Evolutionary conservation across 2,113 vertebrate species (phyloP), one percentile per base, ranked within the genome.

Genomic region (Antennarius striatus): DNA sequence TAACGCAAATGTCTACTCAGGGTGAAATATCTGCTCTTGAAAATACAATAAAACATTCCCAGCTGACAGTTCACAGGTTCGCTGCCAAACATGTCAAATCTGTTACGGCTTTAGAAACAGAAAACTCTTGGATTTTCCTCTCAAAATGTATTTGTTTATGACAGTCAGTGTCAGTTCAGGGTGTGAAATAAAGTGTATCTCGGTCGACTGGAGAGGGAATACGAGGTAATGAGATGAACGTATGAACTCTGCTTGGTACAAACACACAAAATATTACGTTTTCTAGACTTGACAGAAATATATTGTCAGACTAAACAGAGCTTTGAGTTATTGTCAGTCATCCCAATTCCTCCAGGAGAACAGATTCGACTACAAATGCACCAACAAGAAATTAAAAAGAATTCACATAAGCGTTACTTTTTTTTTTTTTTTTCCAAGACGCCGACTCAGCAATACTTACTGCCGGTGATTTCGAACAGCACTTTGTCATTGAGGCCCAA

Each of bases 401-500:
- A 36, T 7, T 36, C 5, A 3, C 32, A 36, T 7, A 17, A 32
- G 29, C 51, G 29, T 3, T 10, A 22, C 3, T 7, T 22, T 57
- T 9, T 12, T 40, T 10, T 40, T 10, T 7, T 40, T 43, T 8
- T 10, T 11, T n/a, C n/a, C 22, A 22, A 22, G 22, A 22, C 22
- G 22, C 42, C 14, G 52, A 58, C 5, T 50, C 36, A 36, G 16
- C 43, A 55, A 10, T 61, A 93, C 96, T 96, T 86, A 97, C 96
- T 93, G 69, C 96, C 96, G 3, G 95, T 96, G 79, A 95, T 94
- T 85, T 97, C 94, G 48, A 97, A 96, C 71, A 98, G 94, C 73
- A 96, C 94, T 59, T 96, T 94, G 87, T 98, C 96, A 6, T 98
- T 98, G 72, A 98, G 91, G 53, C 95, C 96, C 42, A 97, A 87